A percentile compares a stretch with the other conserved stretches of the same genome.
phyloP scores from a whole-genome alignment of 2,113 vertebrate species.

The Lutjanus erythropterus region DNA sequence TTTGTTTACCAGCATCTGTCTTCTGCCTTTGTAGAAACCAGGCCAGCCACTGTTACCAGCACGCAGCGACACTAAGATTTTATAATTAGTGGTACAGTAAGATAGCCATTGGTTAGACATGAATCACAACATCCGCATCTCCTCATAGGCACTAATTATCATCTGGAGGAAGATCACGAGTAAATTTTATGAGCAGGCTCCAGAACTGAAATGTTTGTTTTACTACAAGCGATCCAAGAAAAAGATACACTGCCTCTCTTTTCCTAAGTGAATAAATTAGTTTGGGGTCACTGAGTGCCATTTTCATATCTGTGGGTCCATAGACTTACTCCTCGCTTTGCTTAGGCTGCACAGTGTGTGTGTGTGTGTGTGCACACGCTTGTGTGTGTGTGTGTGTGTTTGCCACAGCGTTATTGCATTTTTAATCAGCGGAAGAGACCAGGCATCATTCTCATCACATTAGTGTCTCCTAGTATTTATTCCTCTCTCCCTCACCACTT shows the following conservation, averaged over 20 bases:
- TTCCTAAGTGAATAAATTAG: conserved; percentile 34
- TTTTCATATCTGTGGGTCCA: conserved; percentile 43
- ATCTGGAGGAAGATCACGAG: conserved; percentile 32
- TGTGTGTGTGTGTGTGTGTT: conserved; percentile 19
- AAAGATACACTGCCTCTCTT: conserved; percentile 14
- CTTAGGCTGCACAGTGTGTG: conserved; percentile 21
- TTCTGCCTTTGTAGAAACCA: conserved; percentile 18
- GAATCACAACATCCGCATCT: conserved; percentile 52
- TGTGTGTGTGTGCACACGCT: conserved; percentile 9
- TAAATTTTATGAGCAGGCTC: conserved; percentile 13
- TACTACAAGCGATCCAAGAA: conserved; percentile 13
- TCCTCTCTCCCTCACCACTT: conserved; percentile 41
- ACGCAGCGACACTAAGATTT: conserved; percentile 21
- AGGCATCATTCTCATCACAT: conserved; percentile 82
- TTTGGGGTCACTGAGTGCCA: conserved; percentile 36
- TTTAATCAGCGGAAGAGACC: conserved; percentile 78
- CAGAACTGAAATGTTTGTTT: conserved; percentile 24
- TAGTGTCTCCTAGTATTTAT: conserved; percentile 80
- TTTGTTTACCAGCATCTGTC: conserved; percentile 35
- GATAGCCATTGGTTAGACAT: conserved; percentile 48
- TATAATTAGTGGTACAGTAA: conserved; percentile 49
- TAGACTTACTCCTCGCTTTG: conserved; percentile 11
- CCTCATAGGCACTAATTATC: conserved; percentile 54
- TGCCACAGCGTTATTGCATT: conserved; percentile 70
- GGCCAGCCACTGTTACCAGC: conserved; percentile 35